Percentiles rank a stretch among this genome's conserved stretches.
Evolutionary conservation across 2,888 invertebrate genomes (phyloP).

Genomic region (Ischnura elegans): DNA sequence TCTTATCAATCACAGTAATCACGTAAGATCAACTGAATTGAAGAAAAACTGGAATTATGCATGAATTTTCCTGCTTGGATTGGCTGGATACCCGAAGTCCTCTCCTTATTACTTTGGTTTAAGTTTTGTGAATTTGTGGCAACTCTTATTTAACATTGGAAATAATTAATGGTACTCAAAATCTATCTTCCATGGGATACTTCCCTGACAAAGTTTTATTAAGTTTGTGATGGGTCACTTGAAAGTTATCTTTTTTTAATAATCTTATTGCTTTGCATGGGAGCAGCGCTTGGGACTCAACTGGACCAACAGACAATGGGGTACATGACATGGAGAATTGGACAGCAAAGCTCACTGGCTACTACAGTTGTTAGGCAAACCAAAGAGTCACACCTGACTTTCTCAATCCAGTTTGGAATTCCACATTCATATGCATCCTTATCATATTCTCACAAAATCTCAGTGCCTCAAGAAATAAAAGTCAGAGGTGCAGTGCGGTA

Average conservation of each 20-base stretch:
- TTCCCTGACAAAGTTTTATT: too few relatives aligned
- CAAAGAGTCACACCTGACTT: conserved; percentile 83
- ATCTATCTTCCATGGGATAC: too few relatives aligned
- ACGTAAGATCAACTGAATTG: too few relatives aligned
- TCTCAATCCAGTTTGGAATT: conserved; percentile 89
- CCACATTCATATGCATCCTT: conserved; percentile 88
- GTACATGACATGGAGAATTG: conserved; percentile 90
- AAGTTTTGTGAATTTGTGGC: too few relatives aligned
- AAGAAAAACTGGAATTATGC: too few relatives aligned
- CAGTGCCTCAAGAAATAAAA: conserved; percentile 86
- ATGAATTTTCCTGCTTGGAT: too few relatives aligned
- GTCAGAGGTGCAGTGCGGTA: conserved; percentile 89
- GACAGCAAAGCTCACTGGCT: conserved; percentile 86
- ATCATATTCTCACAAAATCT: conserved; percentile 89
- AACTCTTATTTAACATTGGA: too few relatives aligned
- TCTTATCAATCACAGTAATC: too few relatives aligned
- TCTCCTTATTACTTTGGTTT: too few relatives aligned
- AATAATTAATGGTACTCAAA: not conserved
- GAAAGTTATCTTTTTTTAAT: not conserved
- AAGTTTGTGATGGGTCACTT: too few relatives aligned
- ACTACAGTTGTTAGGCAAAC: conserved; percentile 90
- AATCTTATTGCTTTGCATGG: conserved; percentile 69
- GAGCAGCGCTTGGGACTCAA: conserved; percentile 89
- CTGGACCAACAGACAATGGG: conserved; percentile 93
- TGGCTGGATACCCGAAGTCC: too few relatives aligned